phyloP scores from a whole-genome alignment of 2,888 invertebrate genomes.

The Drosophila flavopinicola region DNA sequence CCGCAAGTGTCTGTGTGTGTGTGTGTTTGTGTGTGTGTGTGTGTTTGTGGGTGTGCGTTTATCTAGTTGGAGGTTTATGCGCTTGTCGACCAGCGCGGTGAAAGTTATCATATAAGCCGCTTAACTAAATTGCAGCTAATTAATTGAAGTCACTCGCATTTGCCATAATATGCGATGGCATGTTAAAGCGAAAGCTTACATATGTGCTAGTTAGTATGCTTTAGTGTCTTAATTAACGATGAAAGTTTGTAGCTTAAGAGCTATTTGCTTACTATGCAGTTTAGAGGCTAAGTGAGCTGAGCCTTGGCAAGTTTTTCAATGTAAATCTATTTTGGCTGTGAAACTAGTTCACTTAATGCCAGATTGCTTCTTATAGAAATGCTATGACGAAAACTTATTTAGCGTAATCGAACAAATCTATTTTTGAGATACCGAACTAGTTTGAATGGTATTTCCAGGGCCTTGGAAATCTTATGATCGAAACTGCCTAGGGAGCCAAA shows the following conservation, averaged over 20 bases:
- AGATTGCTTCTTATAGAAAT: too few species aligned
- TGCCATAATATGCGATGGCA: conserved; percentile 51
- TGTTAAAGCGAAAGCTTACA: conserved; percentile 47
- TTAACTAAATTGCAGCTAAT: conserved; percentile 71
- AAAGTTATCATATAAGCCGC: conserved; percentile 67
- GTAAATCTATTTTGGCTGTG: conserved; percentile 1
- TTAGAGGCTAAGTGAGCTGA: conserved; percentile 8
- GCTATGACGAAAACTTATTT: too few species aligned
- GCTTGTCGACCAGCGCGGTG: conserved; percentile 28
- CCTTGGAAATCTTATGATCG: too few species aligned
- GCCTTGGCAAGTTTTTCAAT: conserved; percentile 1
- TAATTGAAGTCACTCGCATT: conserved; percentile 65
- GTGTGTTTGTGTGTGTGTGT: conserved; percentile 8
- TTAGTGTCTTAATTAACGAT: conserved; percentile 39
- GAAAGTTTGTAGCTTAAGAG: conserved; percentile 34
- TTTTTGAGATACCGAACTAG: too few species aligned
- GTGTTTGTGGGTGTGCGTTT: conserved; percentile 2
- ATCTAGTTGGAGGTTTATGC: conserved; percentile 47
- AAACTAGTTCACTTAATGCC: background rate
- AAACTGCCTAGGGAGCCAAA: too few species aligned
- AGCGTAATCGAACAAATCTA: too few species aligned
- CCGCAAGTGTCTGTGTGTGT: conserved; percentile 4
- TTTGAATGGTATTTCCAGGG: too few species aligned
- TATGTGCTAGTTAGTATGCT: background rate
- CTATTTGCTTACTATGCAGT: conserved; percentile 15